Evolutionary conservation across 2,888 invertebrate species (phyloP).

Genomic region (Eupithecia tripunctaria): DNA sequence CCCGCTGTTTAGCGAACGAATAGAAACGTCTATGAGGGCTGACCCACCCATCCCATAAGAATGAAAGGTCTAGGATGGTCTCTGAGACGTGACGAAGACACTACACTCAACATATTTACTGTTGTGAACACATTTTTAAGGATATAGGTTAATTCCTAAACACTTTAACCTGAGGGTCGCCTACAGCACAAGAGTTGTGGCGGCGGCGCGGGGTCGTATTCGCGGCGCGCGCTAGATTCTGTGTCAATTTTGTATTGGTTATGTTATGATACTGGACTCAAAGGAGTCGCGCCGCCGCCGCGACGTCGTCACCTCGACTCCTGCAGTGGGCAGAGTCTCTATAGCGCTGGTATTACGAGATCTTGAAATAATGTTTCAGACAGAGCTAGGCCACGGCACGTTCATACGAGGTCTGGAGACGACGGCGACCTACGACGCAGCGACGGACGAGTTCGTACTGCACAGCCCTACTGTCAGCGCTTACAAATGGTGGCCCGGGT

Average conservation of each 20-base stretch:
- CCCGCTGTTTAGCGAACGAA: neutral
- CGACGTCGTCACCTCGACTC: no score
- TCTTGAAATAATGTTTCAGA: slow-evolving; percentile 80
- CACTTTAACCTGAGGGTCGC: neutral
- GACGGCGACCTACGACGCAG: slow-evolving; percentile 93
- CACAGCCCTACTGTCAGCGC: slow-evolving; percentile 94
- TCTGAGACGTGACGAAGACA: neutral
- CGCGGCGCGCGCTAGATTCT: no score
- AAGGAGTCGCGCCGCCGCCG: no score
- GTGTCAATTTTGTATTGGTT: no score
- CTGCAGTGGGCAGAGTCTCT: no score
- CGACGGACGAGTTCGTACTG: slow-evolving; percentile 93
- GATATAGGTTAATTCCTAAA: neutral
- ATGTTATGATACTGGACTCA: no score
- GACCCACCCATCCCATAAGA: no score
- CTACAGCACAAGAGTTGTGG: no score
- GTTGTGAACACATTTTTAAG: no score
- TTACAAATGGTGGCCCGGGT: slow-evolving; percentile 99
- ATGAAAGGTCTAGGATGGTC: neutral
- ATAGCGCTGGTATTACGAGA: no score
- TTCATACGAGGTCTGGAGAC: slow-evolving; percentile 97
- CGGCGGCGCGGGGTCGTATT: no score
- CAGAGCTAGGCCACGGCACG: slow-evolving; percentile 97
- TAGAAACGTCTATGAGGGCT: neutral
- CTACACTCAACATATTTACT: no score